Conservation (phyloP, 2,888 invertebrate species). For the Philonicus albiceps region DNA sequence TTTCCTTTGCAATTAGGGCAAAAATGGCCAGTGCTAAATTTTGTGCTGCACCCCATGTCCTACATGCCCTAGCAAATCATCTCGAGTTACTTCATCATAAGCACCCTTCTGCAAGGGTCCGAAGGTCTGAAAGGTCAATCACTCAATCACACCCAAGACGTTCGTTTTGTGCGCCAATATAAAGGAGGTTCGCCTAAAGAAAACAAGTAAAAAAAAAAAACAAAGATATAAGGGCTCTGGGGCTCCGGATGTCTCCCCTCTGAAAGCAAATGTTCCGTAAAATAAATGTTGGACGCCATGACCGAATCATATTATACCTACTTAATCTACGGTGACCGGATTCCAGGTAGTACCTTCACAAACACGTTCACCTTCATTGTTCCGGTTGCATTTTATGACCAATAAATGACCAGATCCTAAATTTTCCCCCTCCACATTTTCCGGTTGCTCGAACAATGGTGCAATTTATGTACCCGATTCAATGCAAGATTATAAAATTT, state of each 20-base stretch:
- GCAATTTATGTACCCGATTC: background rate
- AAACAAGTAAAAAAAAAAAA: background rate
- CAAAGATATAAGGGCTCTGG: background rate
- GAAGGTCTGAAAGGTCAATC: background rate
- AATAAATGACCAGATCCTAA: background rate
- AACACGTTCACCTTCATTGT: background rate
- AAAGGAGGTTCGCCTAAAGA: background rate
- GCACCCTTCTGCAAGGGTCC: background rate
- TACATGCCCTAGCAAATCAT: background rate
- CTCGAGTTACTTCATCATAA: background rate
- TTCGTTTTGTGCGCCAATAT: background rate
- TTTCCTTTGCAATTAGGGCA: background rate
- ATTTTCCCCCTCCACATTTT: background rate
- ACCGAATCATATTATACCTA: background rate
- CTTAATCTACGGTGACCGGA: background rate
- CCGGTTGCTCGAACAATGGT: background rate
- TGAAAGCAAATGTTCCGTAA: background rate
- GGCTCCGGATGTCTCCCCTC: background rate
- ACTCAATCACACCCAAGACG: background rate
- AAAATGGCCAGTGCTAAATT: background rate
- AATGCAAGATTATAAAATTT: background rate
- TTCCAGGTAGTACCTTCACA: background rate
- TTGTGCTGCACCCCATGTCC: background rate
- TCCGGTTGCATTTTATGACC: background rate
- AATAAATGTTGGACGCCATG: background rate